These are phyloP conservation scores for Stigmatopora nigra DNA, from an alignment of 2,113 vertebrate species.

Conservation along the genomic window DNA sequence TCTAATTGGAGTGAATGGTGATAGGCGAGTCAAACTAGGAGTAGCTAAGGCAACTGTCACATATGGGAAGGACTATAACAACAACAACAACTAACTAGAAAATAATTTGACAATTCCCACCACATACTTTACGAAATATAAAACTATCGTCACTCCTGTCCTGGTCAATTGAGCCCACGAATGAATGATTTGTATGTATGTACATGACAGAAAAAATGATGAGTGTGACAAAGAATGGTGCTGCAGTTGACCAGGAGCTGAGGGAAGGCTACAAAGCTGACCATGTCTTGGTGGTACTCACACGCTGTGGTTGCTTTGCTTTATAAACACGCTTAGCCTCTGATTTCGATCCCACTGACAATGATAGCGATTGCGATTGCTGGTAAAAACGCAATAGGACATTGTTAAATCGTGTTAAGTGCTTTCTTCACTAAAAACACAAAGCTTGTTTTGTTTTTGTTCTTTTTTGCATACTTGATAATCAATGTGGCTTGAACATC, in stretches of 20 bases:
- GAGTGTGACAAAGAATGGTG: conserved; percentile 38
- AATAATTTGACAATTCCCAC: conserved; percentile 30
- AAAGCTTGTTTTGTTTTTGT: not conserved
- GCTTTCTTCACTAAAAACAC: not conserved
- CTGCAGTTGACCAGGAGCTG: conserved; percentile 59
- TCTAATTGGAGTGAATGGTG: not conserved
- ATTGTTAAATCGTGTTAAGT: conserved; percentile 43
- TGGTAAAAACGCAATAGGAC: conserved; percentile 66
- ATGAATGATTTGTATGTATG: conserved; percentile 15
- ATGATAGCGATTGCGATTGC: conserved; percentile 70
- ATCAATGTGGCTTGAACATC: conserved; percentile 4
- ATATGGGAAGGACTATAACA: conserved; percentile 14
- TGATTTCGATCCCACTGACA: conserved; percentile 71
- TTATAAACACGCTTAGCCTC: conserved; percentile 68
- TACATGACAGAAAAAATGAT: conserved; percentile 45
- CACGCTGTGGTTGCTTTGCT: conserved; percentile 70
- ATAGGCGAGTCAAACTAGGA: not conserved
- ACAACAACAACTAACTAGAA: conserved; percentile 21
- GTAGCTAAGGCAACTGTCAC: conserved; percentile 1
- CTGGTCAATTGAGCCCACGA: conserved; percentile 42
- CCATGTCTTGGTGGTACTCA: conserved; percentile 69
- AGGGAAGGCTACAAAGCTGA: conserved; percentile 48
- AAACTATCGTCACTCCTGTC: conserved; percentile 40
- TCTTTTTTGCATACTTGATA: conserved; percentile 2
- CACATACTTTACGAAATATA: conserved; percentile 22